Conservation (phyloP, 1,140 invertebrate genomes). For the Euschistus heros region DNA sequence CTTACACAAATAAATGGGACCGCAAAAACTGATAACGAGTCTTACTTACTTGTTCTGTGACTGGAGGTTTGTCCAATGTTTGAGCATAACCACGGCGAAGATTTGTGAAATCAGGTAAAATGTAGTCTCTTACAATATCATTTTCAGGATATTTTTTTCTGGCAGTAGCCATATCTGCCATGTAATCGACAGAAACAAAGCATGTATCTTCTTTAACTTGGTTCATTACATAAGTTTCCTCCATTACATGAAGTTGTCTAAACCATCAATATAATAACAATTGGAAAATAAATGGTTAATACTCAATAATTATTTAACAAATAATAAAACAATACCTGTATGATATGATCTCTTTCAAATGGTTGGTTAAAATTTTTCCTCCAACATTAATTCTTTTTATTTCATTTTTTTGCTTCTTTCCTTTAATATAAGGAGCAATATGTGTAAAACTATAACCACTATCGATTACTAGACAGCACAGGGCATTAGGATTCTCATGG, state of each 20-base stretch:
- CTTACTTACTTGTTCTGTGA: conserved; percentile 45
- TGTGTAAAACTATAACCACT: conserved; percentile 93
- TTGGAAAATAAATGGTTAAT: too few species aligned
- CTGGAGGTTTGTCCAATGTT: conserved; percentile 47
- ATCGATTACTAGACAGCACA: conserved; percentile 81
- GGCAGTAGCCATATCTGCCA: conserved; percentile 69
- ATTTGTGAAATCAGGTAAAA: conserved; percentile 88
- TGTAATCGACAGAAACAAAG: conserved; percentile 83
- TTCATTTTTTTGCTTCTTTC: conserved; percentile 65
- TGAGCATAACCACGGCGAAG: conserved; percentile 69
- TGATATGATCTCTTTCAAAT: conserved; percentile 95
- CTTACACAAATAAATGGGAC: too few species aligned
- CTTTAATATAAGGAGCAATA: conserved; percentile 87
- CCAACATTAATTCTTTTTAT: conserved; percentile 86
- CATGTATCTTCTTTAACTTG: conserved; percentile 97
- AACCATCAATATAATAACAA: conserved; percentile 13
- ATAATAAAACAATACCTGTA: conserved; percentile 44
- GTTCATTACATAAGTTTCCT: conserved; percentile 98
- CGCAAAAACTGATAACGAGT: too few species aligned
- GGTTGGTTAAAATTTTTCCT: conserved; percentile 95
- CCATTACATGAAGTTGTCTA: conserved; percentile 94
- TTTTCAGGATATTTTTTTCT: conserved; percentile 43
- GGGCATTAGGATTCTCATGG: conserved; percentile 40
- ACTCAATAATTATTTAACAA: too few species aligned
- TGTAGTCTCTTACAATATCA: conserved; percentile 75